Percentiles rank a stretch among this genome's conserved stretches.
Evolutionary conservation across 2,113 vertebrate species (phyloP).

Genomic region (Candoia aspera): DNA sequence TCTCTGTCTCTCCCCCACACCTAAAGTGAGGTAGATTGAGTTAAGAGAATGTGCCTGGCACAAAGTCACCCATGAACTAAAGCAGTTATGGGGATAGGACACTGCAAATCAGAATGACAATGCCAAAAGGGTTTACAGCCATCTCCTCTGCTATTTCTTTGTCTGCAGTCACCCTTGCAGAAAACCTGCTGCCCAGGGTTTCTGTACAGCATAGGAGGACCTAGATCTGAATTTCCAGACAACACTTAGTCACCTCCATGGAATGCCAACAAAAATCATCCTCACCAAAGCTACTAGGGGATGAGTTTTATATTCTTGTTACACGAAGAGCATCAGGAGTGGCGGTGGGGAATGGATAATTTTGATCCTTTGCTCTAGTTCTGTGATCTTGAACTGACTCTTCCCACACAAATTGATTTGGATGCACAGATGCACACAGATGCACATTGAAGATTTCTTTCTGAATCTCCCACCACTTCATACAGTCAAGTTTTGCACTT

Average conservation of each 20-base stretch:
- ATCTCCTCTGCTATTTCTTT: background rate
- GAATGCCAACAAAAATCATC: background rate
- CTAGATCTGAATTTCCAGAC: background rate
- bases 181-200: background rate
- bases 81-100: background rate
- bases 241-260: background rate
- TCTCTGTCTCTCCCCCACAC: background rate
- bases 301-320: background rate
- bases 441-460: background rate
- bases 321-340: background rate
- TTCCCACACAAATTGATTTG: background rate
- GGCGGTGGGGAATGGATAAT: background rate
- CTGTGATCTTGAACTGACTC: background rate
- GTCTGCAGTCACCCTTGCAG: background rate
- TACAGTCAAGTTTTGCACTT: background rate
- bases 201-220: background rate
- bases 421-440: background rate
- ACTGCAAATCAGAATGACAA: background rate
- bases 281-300: background rate
- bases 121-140: background rate
- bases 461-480: background rate
- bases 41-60: background rate
- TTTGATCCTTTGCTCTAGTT: background rate
- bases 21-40: background rate
- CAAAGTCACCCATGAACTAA: background rate